Base-by-base conservation (phyloP, 2,888 invertebrate genomes). In the Pheosia gnoma region DNA sequence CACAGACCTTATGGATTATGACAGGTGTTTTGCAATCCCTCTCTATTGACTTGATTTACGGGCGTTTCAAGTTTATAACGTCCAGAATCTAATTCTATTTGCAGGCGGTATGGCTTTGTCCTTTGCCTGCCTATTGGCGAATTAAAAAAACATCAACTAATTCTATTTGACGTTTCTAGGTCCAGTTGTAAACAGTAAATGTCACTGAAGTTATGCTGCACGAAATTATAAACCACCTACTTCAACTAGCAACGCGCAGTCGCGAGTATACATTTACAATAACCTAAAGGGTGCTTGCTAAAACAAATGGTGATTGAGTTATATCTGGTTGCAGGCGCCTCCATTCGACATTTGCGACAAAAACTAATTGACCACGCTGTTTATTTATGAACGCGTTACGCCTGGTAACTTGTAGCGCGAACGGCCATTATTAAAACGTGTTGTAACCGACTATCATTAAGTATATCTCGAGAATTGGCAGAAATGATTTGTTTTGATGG, bases 311-410 rank as follows among this genome's bases (percentile, higher is more conserved):
- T 45, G 10, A 58, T 45, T 64, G 72, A 65, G 76, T 78, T 72
- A 36, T 63, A 72, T 71, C 78, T 72, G 63, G 78, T 75, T 78
- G 57, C 3, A 36, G 36, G 70, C 66, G 70, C 75, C 65, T 69
- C 67, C 51, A 65, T 36, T 13, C 54, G 70, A 68, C 65, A 57
- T 73, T 68, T 68, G 71, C 60, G 38, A 56, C 57, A 45, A 71
- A 70, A 73, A 66, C 66, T 65, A 68, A 76, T 71, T 62, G 63
- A 55, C 59, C 56, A 47, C 55, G 54, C 38, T 36, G 51, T 62
- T 58, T 62, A 43, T 62, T 62, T 56, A 57, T n/a, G 52, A 57
- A 45, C 59, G 47, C 56, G 37, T 3, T 11, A 38, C 43, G 59
- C 8, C 25, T 51, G 25, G 13, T 25, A 51, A 25, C 11, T 47